Base-by-base conservation (phyloP, 2,888 invertebrate species). In the Phyllotreta cruciferae region DNA sequence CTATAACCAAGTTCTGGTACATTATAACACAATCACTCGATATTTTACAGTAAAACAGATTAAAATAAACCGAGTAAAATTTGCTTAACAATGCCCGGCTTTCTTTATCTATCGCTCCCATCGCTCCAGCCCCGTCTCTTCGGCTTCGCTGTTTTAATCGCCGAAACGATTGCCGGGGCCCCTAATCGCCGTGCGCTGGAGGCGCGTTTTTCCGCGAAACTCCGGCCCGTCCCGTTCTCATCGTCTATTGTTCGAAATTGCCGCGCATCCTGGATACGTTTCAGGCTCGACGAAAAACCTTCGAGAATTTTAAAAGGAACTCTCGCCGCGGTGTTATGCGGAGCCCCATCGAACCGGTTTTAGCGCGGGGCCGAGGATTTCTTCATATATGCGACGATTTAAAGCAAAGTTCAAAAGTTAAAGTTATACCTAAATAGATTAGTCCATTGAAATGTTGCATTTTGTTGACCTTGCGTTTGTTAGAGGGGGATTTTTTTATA, bases 231-330 rank as follows among this genome's bases (percentile, higher is more conserved):
- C 47, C 44, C 44, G 44, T 44, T 44, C 44, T 14, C 24, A 24
- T 9, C 50, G 50, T 35, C 50, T 37, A 50, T 50, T 50, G 50
- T 50, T 50, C 11, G 50, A 50, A 50, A 50, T 50, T 50, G 50
- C 50, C 8, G 50, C 11, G 50, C 24, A 50, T 50, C 50, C 35
- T 14, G 50, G 24, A 24, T 24, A 50, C 36, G 36, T 50, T 50
- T 35, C 24, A 36, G n/a, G 50, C 50, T 50, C 50, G 50, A 50
- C 35, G 24, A 50, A 50, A 50, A 50, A 50, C 11, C 14, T 50
- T 50, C 36, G 36, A 13, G 36, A 50, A 35, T 50, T 50, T 36
- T 24, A 24, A 24, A 34, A 36, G 50, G 24, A 36, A 50, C 6
- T 50, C 35, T 50, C n/a, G n/a, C 11, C 9, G n/a, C 6, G 50